Base-by-base conservation (phyloP, 92 coral and sea anemone genomes). In the Phenganax stokvisi region DNA sequence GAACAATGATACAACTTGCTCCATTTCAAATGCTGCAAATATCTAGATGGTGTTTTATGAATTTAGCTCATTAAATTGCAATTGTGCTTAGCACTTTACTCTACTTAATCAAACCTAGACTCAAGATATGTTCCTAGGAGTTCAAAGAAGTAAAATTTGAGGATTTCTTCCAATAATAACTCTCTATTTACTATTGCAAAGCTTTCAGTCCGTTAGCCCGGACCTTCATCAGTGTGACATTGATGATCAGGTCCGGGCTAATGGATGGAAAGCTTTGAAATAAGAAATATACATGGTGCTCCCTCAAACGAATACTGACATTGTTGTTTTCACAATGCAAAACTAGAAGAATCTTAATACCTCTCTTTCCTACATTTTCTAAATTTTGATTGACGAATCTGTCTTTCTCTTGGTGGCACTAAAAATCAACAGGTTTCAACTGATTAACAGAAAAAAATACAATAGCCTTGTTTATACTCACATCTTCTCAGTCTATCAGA, bases 381-480 rank as follows among this genome's bases (percentile, higher is more conserved):
- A 70, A 94, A 94, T 85, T 92, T 94, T 64, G 98, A 92, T 71
- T 94, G 98, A 12, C 97, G 75, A 58, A 94, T 94, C 54, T 79
- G 83, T 81, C 98, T 90, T 69, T 94, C 98, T 44, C 82, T 88
- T n/a, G 97, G 97, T 6, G 98, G 98, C 74, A 94, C 98, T 94
- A 69, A 12, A 79, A 37, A 63, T 57, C 13, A 60, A 10, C 55
- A 79, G 27, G 84, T 80, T 30, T 27, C n/a, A 58, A 28, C 30
- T 30, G 25, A 66, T 57, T 17, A 17, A 58, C 15, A 51, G 17
- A 60, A 30, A 37, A 51, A 9, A 12, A 13, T 56, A 59, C n/a
- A 53, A 12, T 5, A 84, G 8, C n/a, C 67, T 56, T 51, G 72
- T n/a, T 15, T 54, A 58, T 20, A 87, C 98, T 86, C 80, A 94